Base-by-base conservation (phyloP, 2,888 invertebrate species). In the Rugalucina vietnamica region DNA sequence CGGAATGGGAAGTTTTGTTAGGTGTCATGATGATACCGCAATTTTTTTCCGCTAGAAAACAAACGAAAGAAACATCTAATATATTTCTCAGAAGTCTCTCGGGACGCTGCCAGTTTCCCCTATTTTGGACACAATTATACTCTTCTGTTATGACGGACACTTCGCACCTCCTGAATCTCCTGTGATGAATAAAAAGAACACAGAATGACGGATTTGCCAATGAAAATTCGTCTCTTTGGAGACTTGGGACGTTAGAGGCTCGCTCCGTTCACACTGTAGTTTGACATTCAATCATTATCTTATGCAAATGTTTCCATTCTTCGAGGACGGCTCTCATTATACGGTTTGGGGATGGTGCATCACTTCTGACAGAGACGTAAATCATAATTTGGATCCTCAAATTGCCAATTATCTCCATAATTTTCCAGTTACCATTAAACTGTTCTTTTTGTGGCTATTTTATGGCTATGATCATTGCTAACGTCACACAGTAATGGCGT, bases 341-440 rank as follows among this genome's bases (percentile, higher is more conserved):
- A 83, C 27, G 49, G 54, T 65, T 81, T 78, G 86, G 73, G 60
- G 60, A 83, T 84, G 81, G 86, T 86, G 86, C 86, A 86, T 72
- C 79, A 76, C 84, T 70, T 86, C 79, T 81, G 86, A 83, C 86
- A 84, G 81, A 81, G 79, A 81, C 86, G 84, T 86, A 83, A 86
- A 86, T 86, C 86, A 86, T 84, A 86, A 83, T 57, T 83, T 73
- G 83, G 79, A 54, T 70, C 81, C 79, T 24, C 76, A 86, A 86
- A 83, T 86, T 86, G 81, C 79, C 86, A 86, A 86, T 86, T 86
- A 84, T 84, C 83, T 69, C 74, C 69, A 79, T 86, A 84, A 81
- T 86, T 79, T 79, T 86, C 81, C 86, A 81, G 81, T 84, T 84
- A 86, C 81, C 79, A 81, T 49, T 78, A 79, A 84, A 84, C 83